Evolutionary conservation across 1,140 invertebrate genomes (phyloP).

Genomic region (Dreissena polymorpha): DNA sequence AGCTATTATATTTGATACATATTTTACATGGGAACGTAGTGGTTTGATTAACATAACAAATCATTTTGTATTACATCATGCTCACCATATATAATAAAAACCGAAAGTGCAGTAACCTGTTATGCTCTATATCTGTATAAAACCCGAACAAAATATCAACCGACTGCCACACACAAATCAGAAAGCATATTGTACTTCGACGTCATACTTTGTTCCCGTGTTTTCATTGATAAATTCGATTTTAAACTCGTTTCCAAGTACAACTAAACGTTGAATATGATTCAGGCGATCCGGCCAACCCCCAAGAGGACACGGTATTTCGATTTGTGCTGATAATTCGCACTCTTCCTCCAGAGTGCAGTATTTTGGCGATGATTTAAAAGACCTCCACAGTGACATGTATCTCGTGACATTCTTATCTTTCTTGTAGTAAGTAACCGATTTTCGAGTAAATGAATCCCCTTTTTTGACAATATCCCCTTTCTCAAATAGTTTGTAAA

Average conservation of each 20-base stretch:
- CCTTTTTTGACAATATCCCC: constrained; percentile 1
- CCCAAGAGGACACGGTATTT: not conserved
- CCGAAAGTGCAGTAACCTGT: too few species aligned
- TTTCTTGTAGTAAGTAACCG: not conserved
- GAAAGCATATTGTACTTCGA: not conserved
- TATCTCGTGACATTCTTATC: not conserved
- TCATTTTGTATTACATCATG: too few species aligned
- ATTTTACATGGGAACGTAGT: too few species aligned
- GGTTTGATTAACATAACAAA: too few species aligned
- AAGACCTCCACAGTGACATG: constrained; percentile 9
- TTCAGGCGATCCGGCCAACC: constrained; percentile 16
- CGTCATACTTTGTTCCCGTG: not conserved
- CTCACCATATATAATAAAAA: too few species aligned
- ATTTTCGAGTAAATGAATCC: not conserved
- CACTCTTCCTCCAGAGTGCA: constrained; percentile 16
- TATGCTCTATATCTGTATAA: too few species aligned
- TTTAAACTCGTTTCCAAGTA: constrained; percentile 10
- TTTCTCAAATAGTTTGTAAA: constrained; percentile 20
- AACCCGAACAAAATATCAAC: too few species aligned
- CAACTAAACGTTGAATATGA: constrained; percentile 1
- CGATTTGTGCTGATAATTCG: not conserved
- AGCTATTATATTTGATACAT: too few species aligned
- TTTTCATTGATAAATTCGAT: constrained; percentile 7
- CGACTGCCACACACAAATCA: too few species aligned
- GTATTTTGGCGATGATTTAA: constrained; percentile 12